Conservation (phyloP, 2,888 invertebrate genomes). For the Drosophila histrio region DNA sequence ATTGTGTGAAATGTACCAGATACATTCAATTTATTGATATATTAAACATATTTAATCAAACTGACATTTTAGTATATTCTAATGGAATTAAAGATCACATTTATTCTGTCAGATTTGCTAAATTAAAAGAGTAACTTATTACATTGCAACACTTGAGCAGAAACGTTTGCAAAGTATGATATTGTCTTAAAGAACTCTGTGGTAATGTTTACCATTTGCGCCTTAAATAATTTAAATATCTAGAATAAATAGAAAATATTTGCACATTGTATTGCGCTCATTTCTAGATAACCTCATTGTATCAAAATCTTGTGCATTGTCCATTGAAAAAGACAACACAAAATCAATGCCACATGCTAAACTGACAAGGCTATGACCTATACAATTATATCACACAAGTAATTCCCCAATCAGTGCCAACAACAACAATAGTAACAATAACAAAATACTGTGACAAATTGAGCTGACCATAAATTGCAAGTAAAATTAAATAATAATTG, state of each 20-base stretch:
- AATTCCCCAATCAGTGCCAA: slow-evolving; percentile 44
- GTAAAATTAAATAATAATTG: slow-evolving; percentile 72
- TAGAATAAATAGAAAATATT: neutral
- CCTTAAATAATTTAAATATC: neutral
- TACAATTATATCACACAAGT: slow-evolving; percentile 11
- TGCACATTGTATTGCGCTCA: neutral
- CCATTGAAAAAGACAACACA: slow-evolving; percentile 12
- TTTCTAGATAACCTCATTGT: slow-evolving; percentile 11
- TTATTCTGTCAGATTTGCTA: too few species aligned
- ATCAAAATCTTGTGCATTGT: slow-evolving; percentile 1
- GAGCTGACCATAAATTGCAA: slow-evolving; percentile 55
- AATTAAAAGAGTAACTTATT: too few species aligned
- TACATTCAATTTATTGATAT: too few species aligned
- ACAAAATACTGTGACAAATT: slow-evolving; percentile 58
- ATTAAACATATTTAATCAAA: too few species aligned
- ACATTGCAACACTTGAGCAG: too few species aligned
- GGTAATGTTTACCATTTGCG: neutral
- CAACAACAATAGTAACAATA: slow-evolving; percentile 13
- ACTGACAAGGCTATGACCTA: slow-evolving; percentile 34
- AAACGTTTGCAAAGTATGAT: neutral
- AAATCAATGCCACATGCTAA: slow-evolving; percentile 40
- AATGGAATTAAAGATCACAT: too few species aligned
- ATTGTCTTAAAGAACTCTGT: neutral
- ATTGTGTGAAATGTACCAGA: too few species aligned
- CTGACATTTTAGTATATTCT: too few species aligned